These are phyloP conservation scores for Ptychadena robeensis DNA, from an alignment of 2,797 vertebrate species.

Conservation along the genomic window DNA sequence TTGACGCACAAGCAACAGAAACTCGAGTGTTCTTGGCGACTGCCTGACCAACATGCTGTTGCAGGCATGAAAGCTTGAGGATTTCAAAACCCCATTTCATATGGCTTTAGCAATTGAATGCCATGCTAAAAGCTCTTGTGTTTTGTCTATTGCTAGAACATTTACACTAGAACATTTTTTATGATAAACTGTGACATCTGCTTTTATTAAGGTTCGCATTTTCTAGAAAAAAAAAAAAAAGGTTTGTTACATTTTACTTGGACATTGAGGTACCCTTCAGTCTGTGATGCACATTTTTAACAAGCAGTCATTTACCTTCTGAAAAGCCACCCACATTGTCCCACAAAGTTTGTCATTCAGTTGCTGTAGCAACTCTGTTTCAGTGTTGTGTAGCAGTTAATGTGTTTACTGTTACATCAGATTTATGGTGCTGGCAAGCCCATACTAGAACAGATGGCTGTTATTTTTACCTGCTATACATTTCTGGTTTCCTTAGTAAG, in stretches of 20 bases:
- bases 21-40: not conserved
- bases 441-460: constrained; percentile 18
- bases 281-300: too few species aligned
- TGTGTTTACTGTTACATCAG: constrained; percentile 11
- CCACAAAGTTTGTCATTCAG: constrained; percentile 7
- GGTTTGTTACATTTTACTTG: too few species aligned
- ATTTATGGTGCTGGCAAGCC: not conserved
- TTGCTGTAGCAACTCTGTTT: constrained; percentile 41
- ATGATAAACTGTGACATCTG: too few species aligned
- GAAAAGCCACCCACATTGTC: constrained; percentile 18
- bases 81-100: not conserved
- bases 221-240: too few species aligned
- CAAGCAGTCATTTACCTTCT: too few species aligned
- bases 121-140: too few species aligned
- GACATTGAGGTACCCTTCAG: too few species aligned
- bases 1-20: not conserved
- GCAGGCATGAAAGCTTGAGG: not conserved
- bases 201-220: too few species aligned
- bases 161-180: too few species aligned
- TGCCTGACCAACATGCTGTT: not conserved
- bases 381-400: constrained; percentile 11
- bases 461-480: not conserved
- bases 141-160: too few species aligned
- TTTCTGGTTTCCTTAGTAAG: not conserved
- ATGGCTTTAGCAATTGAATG: not conserved